Base-by-base conservation (phyloP, 1,140 invertebrate species). In the Drusus annulatus region DNA sequence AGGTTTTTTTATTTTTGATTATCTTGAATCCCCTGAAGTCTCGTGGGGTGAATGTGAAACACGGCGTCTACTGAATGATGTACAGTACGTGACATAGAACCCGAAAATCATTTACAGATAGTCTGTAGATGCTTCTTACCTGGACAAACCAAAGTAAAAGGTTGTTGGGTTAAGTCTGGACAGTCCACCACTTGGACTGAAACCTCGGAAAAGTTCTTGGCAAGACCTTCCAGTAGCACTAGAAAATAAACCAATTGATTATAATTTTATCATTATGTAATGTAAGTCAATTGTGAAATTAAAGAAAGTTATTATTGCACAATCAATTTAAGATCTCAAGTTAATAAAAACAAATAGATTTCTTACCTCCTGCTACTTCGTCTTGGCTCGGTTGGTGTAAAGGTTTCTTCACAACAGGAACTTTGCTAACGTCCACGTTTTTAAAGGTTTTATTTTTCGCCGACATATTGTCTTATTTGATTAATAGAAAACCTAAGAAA, bases 131-230 rank as follows among this genome's bases (percentile, higher is more conserved):
- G 36, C 8, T 56, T 65, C 8, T 75, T 91, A 96, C 96, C 96
- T 90, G 92, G 87, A 28, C 92, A 91, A 15, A 95, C 94, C 62
- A 98, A 89, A 75, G 91, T 91, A 86, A 94, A 98, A 3, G 96
- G 96, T 52, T 92, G 82, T 86, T 94, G 85, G 7, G 91, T 94
- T 62, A 98, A 90, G 89, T 98, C 93, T 2, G 97, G 97, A 87
- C 96, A 97, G 54, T 96, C 93, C 15, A 94, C 94, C 16, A 96
- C 92, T 45, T 92, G 90, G 0, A 97, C 95, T 28, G 86, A 84
- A 17, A 94, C 94, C 50, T 93, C 87, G 36, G 88, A 89, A 90
- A 98, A 98, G 84, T 95, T 94, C 76, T 88, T 87, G 4, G 84
- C 85, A 23, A 98, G 86, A 0, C 94, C 95, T 81, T 90, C 89